phyloP scores from a whole-genome alignment of 2,113 vertebrate genomes.

The Calyptomena viridis region DNA sequence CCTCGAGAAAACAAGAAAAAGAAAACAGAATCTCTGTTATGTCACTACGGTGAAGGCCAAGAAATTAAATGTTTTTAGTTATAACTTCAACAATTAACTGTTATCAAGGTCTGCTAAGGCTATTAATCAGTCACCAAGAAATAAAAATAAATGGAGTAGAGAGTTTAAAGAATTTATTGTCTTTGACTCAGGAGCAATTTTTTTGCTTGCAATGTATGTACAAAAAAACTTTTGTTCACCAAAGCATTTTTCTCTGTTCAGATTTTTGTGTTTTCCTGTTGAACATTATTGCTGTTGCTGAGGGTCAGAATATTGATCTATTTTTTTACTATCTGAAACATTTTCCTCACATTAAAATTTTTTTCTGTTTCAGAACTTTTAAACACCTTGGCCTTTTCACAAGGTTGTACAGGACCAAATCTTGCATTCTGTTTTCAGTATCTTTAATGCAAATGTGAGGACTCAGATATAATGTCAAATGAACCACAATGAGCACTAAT shows the following conservation, averaged over 20 bases:
- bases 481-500: not conserved
- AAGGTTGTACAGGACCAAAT: not conserved
- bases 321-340: not conserved
- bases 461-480: not conserved
- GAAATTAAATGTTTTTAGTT: not conserved
- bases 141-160: not conserved
- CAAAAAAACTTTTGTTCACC: not conserved
- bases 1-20: not conserved
- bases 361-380: not conserved
- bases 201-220: not conserved
- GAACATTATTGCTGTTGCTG: not conserved
- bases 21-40: not conserved
- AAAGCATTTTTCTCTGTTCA: not conserved
- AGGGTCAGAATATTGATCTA: not conserved
- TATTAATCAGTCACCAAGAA: not conserved
- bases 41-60: not conserved
- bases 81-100: not conserved
- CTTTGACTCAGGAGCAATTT: not conserved
- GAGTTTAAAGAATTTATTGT: not conserved
- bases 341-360: not conserved
- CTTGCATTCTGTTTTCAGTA: not conserved
- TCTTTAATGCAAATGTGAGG: not conserved
- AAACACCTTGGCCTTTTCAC: not conserved
- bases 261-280: not conserved
- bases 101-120: not conserved